Evolutionary conservation across 1,140 invertebrate species (phyloP), one percentile per base, ranked within the genome.

Genomic region (Brachionus asplanchnoidis): DNA sequence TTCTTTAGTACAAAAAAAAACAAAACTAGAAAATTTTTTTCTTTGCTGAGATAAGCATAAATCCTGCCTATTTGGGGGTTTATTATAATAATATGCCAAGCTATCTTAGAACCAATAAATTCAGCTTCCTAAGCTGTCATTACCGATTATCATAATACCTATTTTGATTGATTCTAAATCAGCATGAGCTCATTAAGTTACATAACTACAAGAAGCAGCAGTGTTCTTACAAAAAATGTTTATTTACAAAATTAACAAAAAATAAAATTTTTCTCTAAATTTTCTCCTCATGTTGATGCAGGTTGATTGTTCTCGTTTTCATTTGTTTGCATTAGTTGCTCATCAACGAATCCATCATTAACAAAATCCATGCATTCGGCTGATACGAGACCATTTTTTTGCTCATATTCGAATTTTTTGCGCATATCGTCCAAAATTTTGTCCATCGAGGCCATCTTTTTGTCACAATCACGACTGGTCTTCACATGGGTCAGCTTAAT

Each of bases 371-470:
- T 20, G 68, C 17, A 40, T n/a, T 46, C 42, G 11, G 9, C 40
- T 1, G 40, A 12, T 42, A 7, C 42, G 9, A 26, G 7, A 77
- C 17, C 46, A 46, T 12, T 77, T 46, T 46, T 77, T 11, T 77
- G n/a, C 42, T 77, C 73, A 50, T 26, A 77, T 46, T 77, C n/a
- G 17, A 46, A 77, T 11, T 77, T 77, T 77, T 77, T 77, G 17
- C 73, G 40, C 42, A 77, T 77, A 50, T 77, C 73, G 46, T 46
- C 14, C 44, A 77, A 77, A 46, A 77, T 77, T 77, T 77, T 77
- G 44, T 77, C 73, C 73, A 77, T 77, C 9, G 40, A 46, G 5
- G 73, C 73, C 73, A 77, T 28, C 28, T 77, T 77, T 77, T 77
- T 77, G 17, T 77, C 73, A 23, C 14, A 3, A 17, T 77, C 73